phyloP scores from a whole-genome alignment of 2,888 invertebrate species.

The Drosophila incognita region DNA sequence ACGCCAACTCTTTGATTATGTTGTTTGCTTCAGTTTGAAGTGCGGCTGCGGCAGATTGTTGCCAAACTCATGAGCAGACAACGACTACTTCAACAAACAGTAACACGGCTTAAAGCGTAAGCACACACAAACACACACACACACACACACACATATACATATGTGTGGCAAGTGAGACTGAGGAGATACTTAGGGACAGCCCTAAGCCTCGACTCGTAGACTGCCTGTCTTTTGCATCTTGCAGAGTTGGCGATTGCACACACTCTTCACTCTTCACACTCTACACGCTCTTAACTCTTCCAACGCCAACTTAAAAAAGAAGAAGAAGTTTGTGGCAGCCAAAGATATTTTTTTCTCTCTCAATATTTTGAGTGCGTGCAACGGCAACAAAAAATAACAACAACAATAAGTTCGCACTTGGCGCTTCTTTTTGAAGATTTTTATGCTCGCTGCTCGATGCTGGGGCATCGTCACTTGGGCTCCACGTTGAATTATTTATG shows the following conservation, averaged over 20 bases:
- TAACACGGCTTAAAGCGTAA: conserved; percentile 50
- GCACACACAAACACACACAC: conserved; percentile 18
- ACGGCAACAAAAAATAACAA: conserved; percentile 35
- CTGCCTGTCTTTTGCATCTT: conserved; percentile 73
- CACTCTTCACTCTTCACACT: conserved; percentile 39
- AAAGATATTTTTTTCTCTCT: conserved; percentile 25
- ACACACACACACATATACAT: neutral
- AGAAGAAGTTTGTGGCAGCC: conserved; percentile 40
- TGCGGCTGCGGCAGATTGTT: conserved; percentile 42
- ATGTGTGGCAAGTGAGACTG: conserved; percentile 18
- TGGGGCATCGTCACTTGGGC: conserved; percentile 36
- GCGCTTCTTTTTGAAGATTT: conserved; percentile 81
- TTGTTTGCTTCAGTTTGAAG: conserved; percentile 70
- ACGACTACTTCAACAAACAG: conserved; percentile 44
- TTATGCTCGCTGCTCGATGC: conserved; percentile 50
- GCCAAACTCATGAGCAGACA: conserved; percentile 34
- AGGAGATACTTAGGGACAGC: conserved; percentile 63
- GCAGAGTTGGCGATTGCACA: conserved; percentile 31
- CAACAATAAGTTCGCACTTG: conserved; percentile 69
- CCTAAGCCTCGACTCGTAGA: conserved; percentile 63
- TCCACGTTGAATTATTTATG: conserved; percentile 79
- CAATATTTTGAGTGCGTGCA: conserved; percentile 75
- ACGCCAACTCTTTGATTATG: conserved; percentile 65
- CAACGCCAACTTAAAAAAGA: conserved; percentile 44
- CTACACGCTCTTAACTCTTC: conserved; percentile 17